Percentiles rank a stretch among this genome's conserved stretches.
These are phyloP conservation scores for Tauraco erythrolophus DNA, from an alignment of 2,113 vertebrate genomes.

Conservation along the genomic window DNA sequence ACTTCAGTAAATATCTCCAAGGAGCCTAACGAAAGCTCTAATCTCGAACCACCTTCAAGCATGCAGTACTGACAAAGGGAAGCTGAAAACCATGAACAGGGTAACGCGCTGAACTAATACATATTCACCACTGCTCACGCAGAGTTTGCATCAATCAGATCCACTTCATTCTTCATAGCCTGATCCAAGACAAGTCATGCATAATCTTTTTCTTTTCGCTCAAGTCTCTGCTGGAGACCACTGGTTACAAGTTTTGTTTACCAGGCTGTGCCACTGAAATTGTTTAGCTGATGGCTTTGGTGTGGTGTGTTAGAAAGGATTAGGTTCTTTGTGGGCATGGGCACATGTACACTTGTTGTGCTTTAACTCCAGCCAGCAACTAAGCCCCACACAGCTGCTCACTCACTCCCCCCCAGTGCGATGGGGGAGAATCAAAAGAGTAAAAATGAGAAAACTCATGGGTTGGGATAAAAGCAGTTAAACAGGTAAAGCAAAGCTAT, in stretches of 20 bases:
- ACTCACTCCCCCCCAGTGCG: too few species aligned
- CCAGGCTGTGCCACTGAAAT: not conserved
- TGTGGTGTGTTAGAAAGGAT: not conserved
- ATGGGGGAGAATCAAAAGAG: too few species aligned
- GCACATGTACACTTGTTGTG: not conserved
- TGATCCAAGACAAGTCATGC: not conserved
- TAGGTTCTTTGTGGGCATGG: not conserved
- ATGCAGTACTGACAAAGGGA: not conserved
- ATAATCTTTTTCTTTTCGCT: not conserved
- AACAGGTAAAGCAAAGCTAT: too few species aligned
- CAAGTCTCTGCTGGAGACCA: not conserved
- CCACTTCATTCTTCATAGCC: not conserved
- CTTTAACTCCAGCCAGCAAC: too few species aligned
- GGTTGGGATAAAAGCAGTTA: too few species aligned
- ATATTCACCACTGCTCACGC: not conserved
- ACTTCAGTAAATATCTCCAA: constrained; percentile 6
- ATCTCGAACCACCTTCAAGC: not conserved
- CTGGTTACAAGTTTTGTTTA: not conserved
- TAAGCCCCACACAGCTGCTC: too few species aligned
- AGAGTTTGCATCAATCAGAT: constrained; percentile 6
- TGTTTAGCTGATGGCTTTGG: not conserved
- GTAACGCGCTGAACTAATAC: not conserved
- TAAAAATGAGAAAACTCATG: too few species aligned
- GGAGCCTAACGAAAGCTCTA: not conserved
- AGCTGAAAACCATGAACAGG: not conserved